Evolutionary conservation across 1,140 invertebrate species (phyloP).

Genomic region (Diachasma alloeum): DNA sequence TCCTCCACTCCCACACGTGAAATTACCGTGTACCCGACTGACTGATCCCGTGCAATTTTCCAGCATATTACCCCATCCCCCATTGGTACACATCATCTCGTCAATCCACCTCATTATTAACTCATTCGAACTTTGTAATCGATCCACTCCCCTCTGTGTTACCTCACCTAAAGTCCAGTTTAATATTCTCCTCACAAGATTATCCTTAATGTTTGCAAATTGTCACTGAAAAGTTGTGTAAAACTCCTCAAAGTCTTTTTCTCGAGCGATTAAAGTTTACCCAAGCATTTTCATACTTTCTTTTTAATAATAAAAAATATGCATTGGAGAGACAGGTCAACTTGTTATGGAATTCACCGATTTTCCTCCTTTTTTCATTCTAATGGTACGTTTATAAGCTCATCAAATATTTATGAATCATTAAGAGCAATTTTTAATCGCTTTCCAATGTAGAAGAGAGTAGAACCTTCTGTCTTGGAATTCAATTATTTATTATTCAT

Average conservation of each 20-base stretch:
- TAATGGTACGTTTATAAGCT: constrained; percentile 46
- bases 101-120: neutral
- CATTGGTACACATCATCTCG: neutral
- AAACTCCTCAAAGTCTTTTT: constrained; percentile 12
- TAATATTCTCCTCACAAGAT: neutral
- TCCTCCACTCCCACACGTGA: neutral
- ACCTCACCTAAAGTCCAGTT: neutral
- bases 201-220: constrained; percentile 20
- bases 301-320: neutral
- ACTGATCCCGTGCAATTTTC: neutral
- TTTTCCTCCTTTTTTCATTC: constrained; percentile 16
- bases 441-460: neutral
- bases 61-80: neutral
- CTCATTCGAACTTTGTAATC: neutral
- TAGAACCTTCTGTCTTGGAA: too few species aligned
- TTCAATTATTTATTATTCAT: too few species aligned
- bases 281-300: neutral
- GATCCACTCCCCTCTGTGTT: neutral
- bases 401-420: constrained; percentile 52
- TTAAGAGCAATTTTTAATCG: constrained; percentile 36
- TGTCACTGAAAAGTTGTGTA: constrained; percentile 12
- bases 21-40: neutral
- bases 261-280: constrained; percentile 28
- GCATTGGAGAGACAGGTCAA: neutral
- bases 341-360: neutral